Base-by-base conservation (phyloP, 2,797 vertebrate species). In the Schizopygopsis pylzovi region DNA sequence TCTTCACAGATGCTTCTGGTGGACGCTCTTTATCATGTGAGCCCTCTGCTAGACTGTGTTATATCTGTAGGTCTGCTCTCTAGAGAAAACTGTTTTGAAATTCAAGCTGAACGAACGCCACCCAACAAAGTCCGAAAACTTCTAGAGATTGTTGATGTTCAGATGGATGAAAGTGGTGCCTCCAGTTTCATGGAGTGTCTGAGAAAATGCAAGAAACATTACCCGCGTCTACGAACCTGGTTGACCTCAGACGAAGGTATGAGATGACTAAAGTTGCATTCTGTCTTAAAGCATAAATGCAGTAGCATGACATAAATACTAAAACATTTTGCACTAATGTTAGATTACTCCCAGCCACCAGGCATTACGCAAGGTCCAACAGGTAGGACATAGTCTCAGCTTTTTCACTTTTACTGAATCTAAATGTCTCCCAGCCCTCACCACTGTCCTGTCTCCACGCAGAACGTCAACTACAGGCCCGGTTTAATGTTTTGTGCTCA, bases 71-170 rank as follows among this genome's bases (percentile, higher is more conserved):
- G 87, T 33, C 83, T 93, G 68, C 84, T 93, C 47, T 90, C 92
- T 65, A 88, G 86, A 73, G 92, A 93, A 71, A 92, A 92, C 86
- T 91, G 90, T 73, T 88, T 85, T 16, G 90, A 91, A 41, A 90
- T 93, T 52, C 81, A 80, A 28, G 90, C 91, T 0, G 91, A 93
- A 78, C 86, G 70, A 67, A 92, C 89, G 0, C 90, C 92, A 2
- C 47, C 87, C 12, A 87, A 87, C 15, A 89, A 85, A 1, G 92
- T 90, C 3, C 89, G 92, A 39, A 91, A 90, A 80, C 89, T 93
- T 47, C 89, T 93, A 68, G 92, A 93, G 87, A 89, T 93, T 18
- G 90, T 93, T 81, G 91, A 92, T 0, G 87, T 84, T 41, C 91
- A 93, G 88, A 86, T 93, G 90, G 90, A 91, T 3, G 92, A 93